Evolutionary conservation across 2,888 invertebrate species (phyloP).

Genomic region (Malthinus seriepunctatus): DNA sequence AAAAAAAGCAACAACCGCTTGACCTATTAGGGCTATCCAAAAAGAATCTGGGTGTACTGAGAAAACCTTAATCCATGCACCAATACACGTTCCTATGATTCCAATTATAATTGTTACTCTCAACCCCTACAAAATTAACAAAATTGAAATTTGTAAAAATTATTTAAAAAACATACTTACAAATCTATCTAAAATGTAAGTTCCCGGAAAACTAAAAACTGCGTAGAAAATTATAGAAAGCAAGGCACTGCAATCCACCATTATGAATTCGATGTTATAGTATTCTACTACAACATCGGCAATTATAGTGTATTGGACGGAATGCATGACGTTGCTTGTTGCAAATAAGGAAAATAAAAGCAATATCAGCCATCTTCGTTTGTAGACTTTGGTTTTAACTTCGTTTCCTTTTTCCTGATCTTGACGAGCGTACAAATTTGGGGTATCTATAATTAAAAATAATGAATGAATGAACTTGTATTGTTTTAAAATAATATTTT

Average conservation of each 20-base stretch:
- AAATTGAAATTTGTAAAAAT: neutral
- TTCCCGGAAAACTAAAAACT: conserved; percentile 92
- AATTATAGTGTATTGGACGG: conserved; percentile 95
- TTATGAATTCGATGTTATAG: conserved; percentile 69
- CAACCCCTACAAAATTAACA: conserved; percentile 70
- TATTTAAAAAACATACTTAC: conserved; percentile 59
- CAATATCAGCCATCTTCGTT: conserved; percentile 80
- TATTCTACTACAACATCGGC: conserved; percentile 77
- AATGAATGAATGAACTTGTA: too few species aligned
- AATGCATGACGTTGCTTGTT: conserved; percentile 90
- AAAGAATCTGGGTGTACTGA: conserved; percentile 82
- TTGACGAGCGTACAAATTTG: too few species aligned
- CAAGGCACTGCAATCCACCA: conserved; percentile 95
- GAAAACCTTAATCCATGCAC: conserved; percentile 88
- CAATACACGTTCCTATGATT: conserved; percentile 79
- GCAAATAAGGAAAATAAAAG: conserved; percentile 84
- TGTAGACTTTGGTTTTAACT: conserved; percentile 46
- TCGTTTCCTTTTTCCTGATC: neutral
- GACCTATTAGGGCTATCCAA: conserved; percentile 84
- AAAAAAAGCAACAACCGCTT: conserved; percentile 82
- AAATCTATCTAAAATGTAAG: conserved; percentile 89
- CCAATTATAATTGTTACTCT: conserved; percentile 79
- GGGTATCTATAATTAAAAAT: too few species aligned
- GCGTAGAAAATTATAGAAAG: conserved; percentile 95
- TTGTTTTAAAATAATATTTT: too few species aligned